These are phyloP conservation scores for Zaprionus africanus DNA, from an alignment of 1,140 invertebrate species.

Conservation along the genomic window DNA sequence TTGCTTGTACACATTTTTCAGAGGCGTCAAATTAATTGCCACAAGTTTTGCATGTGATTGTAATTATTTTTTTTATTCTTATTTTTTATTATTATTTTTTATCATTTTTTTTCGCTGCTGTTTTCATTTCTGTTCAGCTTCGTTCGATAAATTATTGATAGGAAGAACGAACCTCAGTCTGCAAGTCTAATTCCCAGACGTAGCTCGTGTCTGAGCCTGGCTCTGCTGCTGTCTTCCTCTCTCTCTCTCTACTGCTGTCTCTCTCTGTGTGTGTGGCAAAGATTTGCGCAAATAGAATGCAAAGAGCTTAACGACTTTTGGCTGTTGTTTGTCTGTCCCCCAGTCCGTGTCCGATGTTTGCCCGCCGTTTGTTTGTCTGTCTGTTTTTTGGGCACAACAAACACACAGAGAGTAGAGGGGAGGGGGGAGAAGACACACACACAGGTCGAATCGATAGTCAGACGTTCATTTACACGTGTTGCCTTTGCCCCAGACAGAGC, in stretches of 20 bases:
- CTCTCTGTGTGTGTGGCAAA: conserved; percentile 23
- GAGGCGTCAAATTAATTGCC: conserved; percentile 75
- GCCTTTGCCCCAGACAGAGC: conserved; percentile 21
- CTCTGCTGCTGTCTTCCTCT: neutral
- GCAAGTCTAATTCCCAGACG: neutral
- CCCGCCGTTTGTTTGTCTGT: conserved; percentile 27
- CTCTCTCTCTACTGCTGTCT: neutral
- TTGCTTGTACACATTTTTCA: conserved; percentile 48
- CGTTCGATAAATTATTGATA: conserved; percentile 45
- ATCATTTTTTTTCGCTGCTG: neutral
- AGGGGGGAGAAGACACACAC: neutral
- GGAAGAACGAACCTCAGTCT: conserved; percentile 1
- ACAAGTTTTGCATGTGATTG: conserved; percentile 53
- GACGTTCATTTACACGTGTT: conserved; percentile 47
- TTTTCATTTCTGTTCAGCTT: conserved; percentile 6
- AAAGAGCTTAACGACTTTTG: conserved; percentile 56
- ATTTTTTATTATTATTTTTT: conserved; percentile 13
- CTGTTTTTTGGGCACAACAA: conserved; percentile 27
- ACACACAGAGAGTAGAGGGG: conserved; percentile 1
- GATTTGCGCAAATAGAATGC: conserved; percentile 48
- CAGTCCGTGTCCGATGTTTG: conserved; percentile 18
- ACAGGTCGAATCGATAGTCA: conserved; percentile 29
- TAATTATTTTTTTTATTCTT: conserved; percentile 49
- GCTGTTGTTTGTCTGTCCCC: conserved; percentile 38
- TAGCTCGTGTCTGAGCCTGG: neutral